Conservation (phyloP, 2,888 invertebrate species). For the Graphium colonna region DNA sequence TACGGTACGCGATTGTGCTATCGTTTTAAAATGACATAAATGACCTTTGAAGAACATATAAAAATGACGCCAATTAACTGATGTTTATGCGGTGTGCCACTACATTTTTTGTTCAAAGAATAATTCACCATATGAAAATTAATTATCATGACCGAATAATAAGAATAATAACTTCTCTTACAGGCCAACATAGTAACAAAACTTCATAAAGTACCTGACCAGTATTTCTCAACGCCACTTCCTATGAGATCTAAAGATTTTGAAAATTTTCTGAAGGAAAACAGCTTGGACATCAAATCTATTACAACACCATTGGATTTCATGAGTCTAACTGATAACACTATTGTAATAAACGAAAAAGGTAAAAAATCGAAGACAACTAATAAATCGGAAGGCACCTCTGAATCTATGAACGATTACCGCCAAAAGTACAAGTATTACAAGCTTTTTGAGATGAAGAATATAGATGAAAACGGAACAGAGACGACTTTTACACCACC, state of each 20-base stretch:
- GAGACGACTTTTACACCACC: neutral
- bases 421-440: neutral
- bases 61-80: too few species aligned
- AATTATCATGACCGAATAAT: too few species aligned
- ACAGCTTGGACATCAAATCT: conserved; percentile 47
- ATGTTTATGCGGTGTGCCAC: too few species aligned
- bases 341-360: neutral
- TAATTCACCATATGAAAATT: too few species aligned
- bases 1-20: too few species aligned
- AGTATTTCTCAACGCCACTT: conserved; percentile 53
- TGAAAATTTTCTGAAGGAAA: conserved; percentile 49
- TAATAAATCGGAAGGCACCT: neutral
- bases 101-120: too few species aligned
- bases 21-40: too few species aligned
- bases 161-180: conserved; percentile 21
- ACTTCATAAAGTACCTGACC: conserved; percentile 42
- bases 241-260: conserved; percentile 54
- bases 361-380: neutral
- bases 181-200: conserved; percentile 36
- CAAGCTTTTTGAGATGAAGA: neutral
- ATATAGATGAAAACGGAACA: neutral
- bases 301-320: conserved; percentile 43
- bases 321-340: neutral
- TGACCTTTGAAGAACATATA: too few species aligned
- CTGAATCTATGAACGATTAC: neutral